These are phyloP conservation scores for Scaptomyza parva DNA, from an alignment of 2,888 invertebrate species.

Conservation along the genomic window DNA sequence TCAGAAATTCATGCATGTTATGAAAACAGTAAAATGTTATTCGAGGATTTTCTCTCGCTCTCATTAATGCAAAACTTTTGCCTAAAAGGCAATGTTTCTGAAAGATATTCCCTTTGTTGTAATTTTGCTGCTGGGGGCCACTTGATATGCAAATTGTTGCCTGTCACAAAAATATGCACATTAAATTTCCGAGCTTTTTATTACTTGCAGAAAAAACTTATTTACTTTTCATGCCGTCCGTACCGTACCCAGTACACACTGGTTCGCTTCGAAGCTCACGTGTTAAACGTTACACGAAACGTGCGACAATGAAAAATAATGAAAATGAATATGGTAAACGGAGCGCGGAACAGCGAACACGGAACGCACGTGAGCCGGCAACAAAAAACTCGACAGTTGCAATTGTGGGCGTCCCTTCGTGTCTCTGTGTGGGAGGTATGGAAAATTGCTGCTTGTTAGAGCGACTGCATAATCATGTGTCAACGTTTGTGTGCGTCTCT, in stretches of 20 bases:
- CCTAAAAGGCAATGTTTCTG: slow-evolving; percentile 27
- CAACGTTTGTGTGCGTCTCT: slow-evolving; percentile 22
- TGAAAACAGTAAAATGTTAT: slow-evolving; percentile 37
- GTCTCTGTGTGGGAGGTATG: slow-evolving; percentile 6
- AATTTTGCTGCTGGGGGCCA: slow-evolving; percentile 39
- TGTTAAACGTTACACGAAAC: slow-evolving; percentile 59
- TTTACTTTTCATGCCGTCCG: slow-evolving; percentile 10
- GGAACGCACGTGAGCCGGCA: slow-evolving; percentile 18
- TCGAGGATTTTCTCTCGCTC: slow-evolving; percentile 17
- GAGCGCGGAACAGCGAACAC: background rate
- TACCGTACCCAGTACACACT: slow-evolving; percentile 32
- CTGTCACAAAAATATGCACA: slow-evolving; percentile 76
- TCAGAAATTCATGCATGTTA: slow-evolving; percentile 34
- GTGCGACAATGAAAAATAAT: slow-evolving; percentile 44
- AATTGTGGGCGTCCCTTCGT: slow-evolving; percentile 19
- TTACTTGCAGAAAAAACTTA: slow-evolving; percentile 42
- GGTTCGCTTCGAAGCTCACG: slow-evolving; percentile 50
- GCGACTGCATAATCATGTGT: slow-evolving; percentile 54
- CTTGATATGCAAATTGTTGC: slow-evolving; percentile 73
- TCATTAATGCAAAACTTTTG: slow-evolving; percentile 10
- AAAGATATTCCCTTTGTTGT: slow-evolving; percentile 37
- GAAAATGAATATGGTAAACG: slow-evolving; percentile 41
- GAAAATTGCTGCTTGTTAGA: slow-evolving; percentile 27
- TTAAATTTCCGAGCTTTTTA: slow-evolving; percentile 62
- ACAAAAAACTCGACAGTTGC: slow-evolving; percentile 21